Base-by-base conservation (phyloP, 2,888 invertebrate species). In the Drosophila paranaensis region DNA sequence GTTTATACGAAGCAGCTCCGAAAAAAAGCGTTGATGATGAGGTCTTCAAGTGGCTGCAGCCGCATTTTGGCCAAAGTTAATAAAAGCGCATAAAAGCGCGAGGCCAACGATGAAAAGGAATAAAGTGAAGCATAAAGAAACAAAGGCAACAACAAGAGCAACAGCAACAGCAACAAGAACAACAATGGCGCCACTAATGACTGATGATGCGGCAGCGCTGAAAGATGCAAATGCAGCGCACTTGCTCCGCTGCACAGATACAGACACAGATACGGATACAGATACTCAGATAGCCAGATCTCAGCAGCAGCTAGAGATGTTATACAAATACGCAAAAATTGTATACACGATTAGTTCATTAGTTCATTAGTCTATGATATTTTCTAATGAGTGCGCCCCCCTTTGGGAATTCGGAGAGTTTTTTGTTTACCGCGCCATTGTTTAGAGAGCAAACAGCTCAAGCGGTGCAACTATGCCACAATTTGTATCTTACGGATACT, bases 141-240 rank as follows among this genome's bases (percentile, higher is more conserved):
- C 50, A 67, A 70, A 60, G 60, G 60, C 60, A 68, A 14, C 16
- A 40, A 40, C 20, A 20, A 70, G 60, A 76, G 57, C 69, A 74
- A 16, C n/a, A 40, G 60, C 56, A 68, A 68, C 61, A 79, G 55
- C 69, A 74, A 14, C 16, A 40, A 40, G 10, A 33, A 20, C 43
- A 37, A n/a, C 58, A 46, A 90, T 88, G 87, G 87, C 87, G 87
- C 87, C 87, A 90, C 88, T 90, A 88, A 89, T 88, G 87, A 90
- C 84, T 88, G 90, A 88, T 88, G 90, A 88, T 90, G 89, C 84
- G 88, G 75, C 80, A 76, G 82, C 88, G 90, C 88, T 88, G 87
- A 88, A 81, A 88, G 87, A 88, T 84, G 88, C 84, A 76, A 79
- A 71, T 76, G 78, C 77, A 74, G 58, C 45, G 43, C 73, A 72